phyloP scores from a whole-genome alignment of 2,888 invertebrate species.

The Buathra laborator region DNA sequence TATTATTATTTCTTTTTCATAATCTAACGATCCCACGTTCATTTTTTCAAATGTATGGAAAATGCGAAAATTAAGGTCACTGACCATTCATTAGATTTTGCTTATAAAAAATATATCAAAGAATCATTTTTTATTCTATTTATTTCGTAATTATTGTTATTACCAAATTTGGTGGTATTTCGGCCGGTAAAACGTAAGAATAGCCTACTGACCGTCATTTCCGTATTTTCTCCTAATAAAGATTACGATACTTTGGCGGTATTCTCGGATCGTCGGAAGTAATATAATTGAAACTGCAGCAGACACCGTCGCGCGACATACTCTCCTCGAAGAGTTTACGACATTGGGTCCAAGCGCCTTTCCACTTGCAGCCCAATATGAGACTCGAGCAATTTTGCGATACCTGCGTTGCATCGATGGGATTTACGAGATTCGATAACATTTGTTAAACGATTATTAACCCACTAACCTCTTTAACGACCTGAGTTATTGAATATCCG shows the following conservation, averaged over 20 bases:
- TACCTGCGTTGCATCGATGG: constrained; percentile 82
- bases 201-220: not conserved
- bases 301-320: constrained; percentile 86
- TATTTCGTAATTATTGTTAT: not conserved
- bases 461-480: constrained; percentile 71
- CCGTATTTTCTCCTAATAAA: not conserved
- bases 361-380: constrained; percentile 88
- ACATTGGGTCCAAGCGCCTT: constrained; percentile 86
- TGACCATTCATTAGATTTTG: too few relatives aligned
- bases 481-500: constrained; percentile 70
- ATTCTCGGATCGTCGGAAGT: constrained; percentile 83
- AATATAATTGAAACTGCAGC: constrained; percentile 89
- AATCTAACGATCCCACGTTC: not conserved
- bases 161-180: too few relatives aligned
- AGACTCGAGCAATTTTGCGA: constrained; percentile 86
- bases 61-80: too few relatives aligned
- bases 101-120: too few relatives aligned
- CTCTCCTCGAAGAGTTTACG: constrained; percentile 86
- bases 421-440: not conserved
- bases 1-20: not conserved
- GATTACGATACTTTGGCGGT: constrained; percentile 60
- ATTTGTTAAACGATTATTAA: not conserved
- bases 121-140: not conserved
- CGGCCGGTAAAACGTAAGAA: not conserved
- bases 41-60: too few relatives aligned